Base-by-base conservation (phyloP, 2,113 vertebrate species). In the Zeus faber region DNA sequence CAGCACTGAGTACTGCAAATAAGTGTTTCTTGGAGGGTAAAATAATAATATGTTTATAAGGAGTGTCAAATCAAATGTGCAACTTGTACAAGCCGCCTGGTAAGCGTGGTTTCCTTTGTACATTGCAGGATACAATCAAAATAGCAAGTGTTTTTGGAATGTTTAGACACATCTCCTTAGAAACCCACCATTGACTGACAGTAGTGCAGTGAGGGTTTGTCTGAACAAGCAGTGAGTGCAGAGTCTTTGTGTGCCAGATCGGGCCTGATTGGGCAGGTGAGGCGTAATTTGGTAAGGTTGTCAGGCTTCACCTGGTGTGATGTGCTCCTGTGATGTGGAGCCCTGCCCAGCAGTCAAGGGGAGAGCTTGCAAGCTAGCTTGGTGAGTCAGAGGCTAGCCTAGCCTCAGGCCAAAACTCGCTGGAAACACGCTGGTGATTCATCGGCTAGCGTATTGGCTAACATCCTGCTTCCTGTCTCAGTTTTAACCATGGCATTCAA, bases 381-480 rank as follows among this genome's bases (percentile, higher is more conserved):
- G 24, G 46, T 87, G 81, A 87, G 69, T 85, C 85, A 87, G 40
- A 1, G 22, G 53, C 49, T 39, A 53, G 59, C 41, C 41, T 51
- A 24, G 54, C 69, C 61, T 29, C 43, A 20, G 62, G 59, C 63
- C 58, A 66, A 63, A 25, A n/a, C 25, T 49, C 27, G 29, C 26
- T 65, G 72, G 33, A 63, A 54, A 58, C 63, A 48, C 2, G 23
- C 54, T 60, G 62, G 39, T 83, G 79, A 80, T 60, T 86, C 75
- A 85, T 80, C 58, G 23, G 59, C 31, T 35, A 54, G 54, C 35
- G 76, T 77, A 86, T 81, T 82, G 79, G 76, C 71, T 51, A 57
- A 80, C 77, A 72, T 83, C 82, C 78, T 79, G 70, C 63, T 80
- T 78, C 64, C 64, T 58, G 45, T 1, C 53, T 67, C 7, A 18